Evolutionary conservation across 2,888 invertebrate species (phyloP).

Genomic region (Lucinisca nassula): DNA sequence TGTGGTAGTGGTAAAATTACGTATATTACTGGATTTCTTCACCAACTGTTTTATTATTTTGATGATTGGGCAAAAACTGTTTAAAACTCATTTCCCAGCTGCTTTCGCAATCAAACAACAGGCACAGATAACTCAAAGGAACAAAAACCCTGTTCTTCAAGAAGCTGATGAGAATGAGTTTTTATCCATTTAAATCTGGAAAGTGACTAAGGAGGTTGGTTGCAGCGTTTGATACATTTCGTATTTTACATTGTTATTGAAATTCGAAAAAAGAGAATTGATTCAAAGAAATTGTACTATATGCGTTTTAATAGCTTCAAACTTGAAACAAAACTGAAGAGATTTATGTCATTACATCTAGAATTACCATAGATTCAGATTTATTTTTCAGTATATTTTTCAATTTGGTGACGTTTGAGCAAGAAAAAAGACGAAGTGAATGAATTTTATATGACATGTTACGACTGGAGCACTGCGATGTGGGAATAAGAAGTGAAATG

Average conservation of each 20-base stretch:
- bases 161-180: neutral
- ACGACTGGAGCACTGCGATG: neutral
- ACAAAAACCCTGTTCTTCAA: neutral
- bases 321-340: neutral
- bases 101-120: neutral
- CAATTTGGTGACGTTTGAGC: neutral
- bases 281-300: neutral
- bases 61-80: neutral
- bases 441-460: neutral
- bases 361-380: too few relatives aligned
- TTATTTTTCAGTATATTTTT: neutral
- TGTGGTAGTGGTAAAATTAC: too few relatives aligned
- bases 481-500: neutral
- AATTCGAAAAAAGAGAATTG: neutral
- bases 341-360: neutral
- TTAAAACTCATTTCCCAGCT: neutral
- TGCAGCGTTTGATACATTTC: neutral
- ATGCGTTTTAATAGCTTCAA: neutral
- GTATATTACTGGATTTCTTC: too few relatives aligned
- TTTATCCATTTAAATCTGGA: neutral
- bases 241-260: neutral
- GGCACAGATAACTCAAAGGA: neutral
- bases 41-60: neutral
- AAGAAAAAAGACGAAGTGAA: neutral
- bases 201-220: neutral